phyloP scores from a whole-genome alignment of 1,140 invertebrate genomes.

The Littorina saxatilis region DNA sequence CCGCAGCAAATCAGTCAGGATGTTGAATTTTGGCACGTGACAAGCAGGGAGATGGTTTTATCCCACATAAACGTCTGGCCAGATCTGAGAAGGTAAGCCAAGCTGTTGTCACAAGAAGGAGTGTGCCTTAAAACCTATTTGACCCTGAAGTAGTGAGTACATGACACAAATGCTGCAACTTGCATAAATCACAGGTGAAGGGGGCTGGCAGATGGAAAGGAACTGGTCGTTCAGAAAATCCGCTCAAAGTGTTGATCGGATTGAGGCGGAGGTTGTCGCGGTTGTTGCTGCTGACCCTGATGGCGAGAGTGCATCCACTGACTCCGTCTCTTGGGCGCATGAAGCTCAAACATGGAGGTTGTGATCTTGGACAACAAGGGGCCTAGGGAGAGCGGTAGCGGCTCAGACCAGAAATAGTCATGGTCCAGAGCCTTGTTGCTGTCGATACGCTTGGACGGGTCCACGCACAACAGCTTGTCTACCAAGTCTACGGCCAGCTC shows the following conservation, averaged over 20 bases:
- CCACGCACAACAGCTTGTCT: conserved; percentile 93
- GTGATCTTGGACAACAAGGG: conserved; percentile 96
- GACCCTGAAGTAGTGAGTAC: not conserved
- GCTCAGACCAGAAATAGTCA: conserved; percentile 98
- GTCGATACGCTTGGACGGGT: conserved; percentile 93
- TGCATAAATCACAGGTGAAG: not conserved
- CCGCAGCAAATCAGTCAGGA: not conserved
- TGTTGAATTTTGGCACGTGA: no score
- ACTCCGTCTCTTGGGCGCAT: conserved; percentile 81
- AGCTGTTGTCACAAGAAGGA: no score
- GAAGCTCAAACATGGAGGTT: conserved; percentile 97
- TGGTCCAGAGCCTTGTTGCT: conserved; percentile 96
- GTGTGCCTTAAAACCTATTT: not conserved
- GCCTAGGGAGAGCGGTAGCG: conserved; percentile 91
- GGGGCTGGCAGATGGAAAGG: not conserved
- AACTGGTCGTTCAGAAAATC: conserved; percentile 60
- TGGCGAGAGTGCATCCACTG: conserved; percentile 45
- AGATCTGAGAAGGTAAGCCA: no score
- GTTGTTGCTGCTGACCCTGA: conserved; percentile 41
- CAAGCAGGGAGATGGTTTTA: not conserved
- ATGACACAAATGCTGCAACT: not conserved
- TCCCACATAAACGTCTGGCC: no score
- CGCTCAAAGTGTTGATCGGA: conserved; percentile 72
- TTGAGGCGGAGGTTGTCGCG: conserved; percentile 51
- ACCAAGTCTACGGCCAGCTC: conserved; percentile 93